Evolutionary conservation across 2,797 vertebrate species (phyloP), one percentile per base, ranked within the genome.

Genomic region (Alouatta caraya): DNA sequence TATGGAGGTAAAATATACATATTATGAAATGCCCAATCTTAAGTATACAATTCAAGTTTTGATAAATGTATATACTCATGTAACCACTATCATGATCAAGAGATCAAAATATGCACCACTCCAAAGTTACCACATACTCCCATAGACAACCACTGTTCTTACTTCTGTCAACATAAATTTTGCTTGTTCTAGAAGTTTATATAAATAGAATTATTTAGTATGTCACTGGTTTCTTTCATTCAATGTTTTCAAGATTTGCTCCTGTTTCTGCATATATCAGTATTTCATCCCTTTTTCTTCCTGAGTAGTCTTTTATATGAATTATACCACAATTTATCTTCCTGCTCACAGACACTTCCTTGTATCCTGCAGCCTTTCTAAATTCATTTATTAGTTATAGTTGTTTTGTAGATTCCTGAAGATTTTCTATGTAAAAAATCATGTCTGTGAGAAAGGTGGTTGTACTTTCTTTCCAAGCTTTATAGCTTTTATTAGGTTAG

Each of bases 371-470:
- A 2, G 7, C 8, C 73, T 79, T 80, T 85, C 64, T 88, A 81
- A 80, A 96, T 83, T 72, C 52, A 95, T 6, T 92, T 96, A 39
- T 48, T 75, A 86, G 26, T 83, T 83, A 24, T 83, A 85, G 57
- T 75, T 88, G 22, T 81, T 92, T 88, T 80, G 2, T 52, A 59
- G 30, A 48, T 92, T 75, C 17, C 37, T 55, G 46, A 86, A 80
- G 22, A 70, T 93, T 80, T 93, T 93, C 46, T 85, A 30, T 48
- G 8, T 72, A 87, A 91, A 88, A 9, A 79, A 80, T 78, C n/a
- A 39, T 57, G 2, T 95, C 73, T 64, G 21, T 48, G 19, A 73
- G 24, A 88, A 89, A 85, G 28, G 76, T 26, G 3, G 39, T 83
- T 93, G 79, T 75, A 80, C 15, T 82, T 87, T 48, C 22, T 82